Evolutionary conservation across 2,888 invertebrate species (phyloP).

Genomic region (Ptycholaimellus sp.): DNA sequence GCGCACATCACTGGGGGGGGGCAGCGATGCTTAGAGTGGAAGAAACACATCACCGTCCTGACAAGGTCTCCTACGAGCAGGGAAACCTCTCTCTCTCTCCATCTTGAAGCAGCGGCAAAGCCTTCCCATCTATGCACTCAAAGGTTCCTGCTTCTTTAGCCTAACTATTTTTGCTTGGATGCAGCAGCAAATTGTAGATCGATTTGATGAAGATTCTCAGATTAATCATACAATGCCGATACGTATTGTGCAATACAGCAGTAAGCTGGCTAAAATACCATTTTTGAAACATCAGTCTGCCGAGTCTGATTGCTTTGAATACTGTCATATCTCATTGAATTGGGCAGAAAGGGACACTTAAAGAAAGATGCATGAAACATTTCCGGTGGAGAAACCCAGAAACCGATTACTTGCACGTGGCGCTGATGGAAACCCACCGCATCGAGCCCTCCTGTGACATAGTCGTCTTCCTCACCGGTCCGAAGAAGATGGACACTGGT

Average conservation of each 20-base stretch:
- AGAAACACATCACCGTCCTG: constrained; percentile 79
- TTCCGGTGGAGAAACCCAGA: constrained; percentile 72
- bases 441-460: constrained; percentile 86
- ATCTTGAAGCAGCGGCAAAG: constrained; percentile 81
- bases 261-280: too few species aligned
- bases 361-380: constrained; percentile 15
- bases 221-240: constrained; percentile 42
- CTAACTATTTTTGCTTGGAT: too few species aligned
- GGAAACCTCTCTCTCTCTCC: constrained; percentile 78
- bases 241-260: too few species aligned
- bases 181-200: too few species aligned
- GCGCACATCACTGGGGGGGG: too few species aligned
- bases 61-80: constrained; percentile 88
- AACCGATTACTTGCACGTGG: constrained; percentile 90
- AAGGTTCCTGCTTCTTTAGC: constrained; percentile 48
- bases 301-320: too few species aligned
- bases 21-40: constrained; percentile 90
- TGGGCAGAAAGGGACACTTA: too few species aligned
- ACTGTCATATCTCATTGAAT: too few species aligned
- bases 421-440: constrained; percentile 93
- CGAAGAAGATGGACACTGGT: constrained; percentile 78
- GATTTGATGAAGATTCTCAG: too few species aligned
- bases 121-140: constrained; percentile 78
- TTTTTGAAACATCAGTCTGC: too few species aligned
- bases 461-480: constrained; percentile 58